phyloP scores from a whole-genome alignment of 1,140 invertebrate species.

The Popillia japonica region DNA sequence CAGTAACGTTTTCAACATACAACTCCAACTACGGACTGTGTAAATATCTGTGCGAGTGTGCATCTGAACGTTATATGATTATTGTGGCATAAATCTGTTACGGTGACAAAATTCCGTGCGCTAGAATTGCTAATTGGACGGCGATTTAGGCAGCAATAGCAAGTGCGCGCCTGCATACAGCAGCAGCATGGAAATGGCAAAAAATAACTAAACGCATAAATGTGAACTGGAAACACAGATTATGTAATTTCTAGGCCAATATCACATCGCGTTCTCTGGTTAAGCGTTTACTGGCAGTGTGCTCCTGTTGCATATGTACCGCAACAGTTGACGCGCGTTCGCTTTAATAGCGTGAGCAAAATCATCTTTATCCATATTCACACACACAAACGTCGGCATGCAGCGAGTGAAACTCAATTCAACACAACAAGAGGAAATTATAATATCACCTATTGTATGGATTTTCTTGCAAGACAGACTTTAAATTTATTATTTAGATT shows the following conservation, averaged over 20 bases:
- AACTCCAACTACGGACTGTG: background rate
- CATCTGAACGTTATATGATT: conserved; percentile 9
- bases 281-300: background rate
- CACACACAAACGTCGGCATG: too few relatives aligned
- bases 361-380: background rate
- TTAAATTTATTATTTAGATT: too few relatives aligned
- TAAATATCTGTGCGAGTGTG: background rate
- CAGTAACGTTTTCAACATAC: background rate
- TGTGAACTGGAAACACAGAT: conserved; percentile 42
- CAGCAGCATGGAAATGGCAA: background rate
- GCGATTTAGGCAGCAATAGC: conserved; percentile 23
- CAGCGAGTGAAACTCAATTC: too few relatives aligned
- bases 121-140: conserved; percentile 27
- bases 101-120: conserved; percentile 24
- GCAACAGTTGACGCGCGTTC: background rate
- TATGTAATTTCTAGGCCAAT: conserved; percentile 44
- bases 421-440: too few relatives aligned
- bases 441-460: too few relatives aligned
- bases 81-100: conserved; percentile 32
- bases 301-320: background rate
- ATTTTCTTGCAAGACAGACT: too few relatives aligned
- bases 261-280: conserved; percentile 34
- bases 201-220: conserved; percentile 28
- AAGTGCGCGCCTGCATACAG: background rate
- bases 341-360: background rate